These are phyloP conservation scores for Nothobranchius furzeri DNA, from an alignment of 2,113 vertebrate species.

Conservation along the genomic window DNA sequence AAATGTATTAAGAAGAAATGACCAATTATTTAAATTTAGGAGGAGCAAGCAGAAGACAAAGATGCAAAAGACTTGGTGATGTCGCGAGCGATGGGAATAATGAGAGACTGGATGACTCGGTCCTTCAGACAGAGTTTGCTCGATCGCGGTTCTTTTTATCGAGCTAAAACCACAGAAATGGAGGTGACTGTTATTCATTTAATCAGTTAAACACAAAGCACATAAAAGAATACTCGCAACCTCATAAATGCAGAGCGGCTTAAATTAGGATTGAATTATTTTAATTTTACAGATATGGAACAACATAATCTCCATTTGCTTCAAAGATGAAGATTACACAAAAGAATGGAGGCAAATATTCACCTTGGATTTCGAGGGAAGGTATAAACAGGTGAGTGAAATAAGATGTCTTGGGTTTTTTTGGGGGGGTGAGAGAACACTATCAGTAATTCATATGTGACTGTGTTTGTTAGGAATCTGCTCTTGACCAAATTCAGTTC, in stretches of 20 bases:
- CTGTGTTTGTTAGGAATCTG: constrained; percentile 72
- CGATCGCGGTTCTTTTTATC: fast-evolving
- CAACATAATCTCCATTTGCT: constrained; percentile 78
- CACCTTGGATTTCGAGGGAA: constrained; percentile 80
- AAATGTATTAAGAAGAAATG: neutral
- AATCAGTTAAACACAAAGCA: neutral
- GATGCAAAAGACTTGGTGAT: constrained; percentile 34
- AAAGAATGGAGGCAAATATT: constrained; percentile 79
- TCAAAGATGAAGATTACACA: constrained; percentile 71
- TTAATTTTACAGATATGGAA: constrained; percentile 80
- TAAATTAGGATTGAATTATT: neutral
- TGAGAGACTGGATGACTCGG: constrained; percentile 67
- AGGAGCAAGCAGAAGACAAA: neutral
- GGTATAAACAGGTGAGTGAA: constrained; percentile 82
- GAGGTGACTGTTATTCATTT: constrained; percentile 57
- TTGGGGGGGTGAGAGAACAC: no score
- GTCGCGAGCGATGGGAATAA: constrained; percentile 11
- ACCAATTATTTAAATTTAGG: constrained; percentile 23
- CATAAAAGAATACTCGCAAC: neutral
- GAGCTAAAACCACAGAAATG: constrained; percentile 19
- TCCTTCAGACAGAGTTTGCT: constrained; percentile 50
- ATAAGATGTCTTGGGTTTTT: neutral
- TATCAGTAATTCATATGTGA: no score
- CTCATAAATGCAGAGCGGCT: neutral
- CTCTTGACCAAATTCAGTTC: constrained; percentile 73